Conservation (phyloP, 2,113 vertebrate species). For the Heterotis niloticus region DNA sequence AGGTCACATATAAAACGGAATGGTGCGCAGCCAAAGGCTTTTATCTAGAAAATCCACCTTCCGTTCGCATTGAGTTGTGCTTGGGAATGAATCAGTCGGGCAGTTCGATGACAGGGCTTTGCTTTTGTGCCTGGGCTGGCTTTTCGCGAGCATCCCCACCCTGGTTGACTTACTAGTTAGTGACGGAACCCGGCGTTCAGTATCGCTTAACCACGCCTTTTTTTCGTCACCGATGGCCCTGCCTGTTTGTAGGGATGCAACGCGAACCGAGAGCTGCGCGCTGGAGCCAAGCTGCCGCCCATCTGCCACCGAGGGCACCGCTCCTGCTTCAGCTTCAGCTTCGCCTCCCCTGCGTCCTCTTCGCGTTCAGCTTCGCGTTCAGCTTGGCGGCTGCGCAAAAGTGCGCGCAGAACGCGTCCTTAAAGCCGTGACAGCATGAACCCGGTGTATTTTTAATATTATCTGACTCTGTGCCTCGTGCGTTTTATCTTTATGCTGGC, state of each 20-base stretch:
- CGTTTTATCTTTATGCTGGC: neutral
- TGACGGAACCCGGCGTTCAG: neutral
- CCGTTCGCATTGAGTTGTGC: neutral
- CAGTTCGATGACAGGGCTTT: constrained; percentile 5
- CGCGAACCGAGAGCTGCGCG: neutral
- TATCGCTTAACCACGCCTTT: neutral
- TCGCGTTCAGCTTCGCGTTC: neutral
- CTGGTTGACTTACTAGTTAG: neutral
- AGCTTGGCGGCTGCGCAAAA: neutral
- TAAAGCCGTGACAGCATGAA: constrained; percentile 1
- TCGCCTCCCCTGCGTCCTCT: neutral
- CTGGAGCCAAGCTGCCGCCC: neutral
- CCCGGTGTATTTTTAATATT: neutral
- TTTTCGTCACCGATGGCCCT: neutral
- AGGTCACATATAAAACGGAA: no score
- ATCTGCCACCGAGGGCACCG: neutral
- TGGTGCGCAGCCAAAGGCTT: no score
- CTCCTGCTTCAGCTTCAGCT: neutral
- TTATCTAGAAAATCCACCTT: neutral
- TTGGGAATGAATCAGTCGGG: neutral
- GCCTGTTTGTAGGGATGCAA: neutral
- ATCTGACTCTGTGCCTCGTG: neutral
- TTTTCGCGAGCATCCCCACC: no score
- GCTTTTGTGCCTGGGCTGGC: neutral
- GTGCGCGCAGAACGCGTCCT: neutral